Conservation (phyloP, 2,113 vertebrate genomes). For the Ranitomeya variabilis region DNA sequence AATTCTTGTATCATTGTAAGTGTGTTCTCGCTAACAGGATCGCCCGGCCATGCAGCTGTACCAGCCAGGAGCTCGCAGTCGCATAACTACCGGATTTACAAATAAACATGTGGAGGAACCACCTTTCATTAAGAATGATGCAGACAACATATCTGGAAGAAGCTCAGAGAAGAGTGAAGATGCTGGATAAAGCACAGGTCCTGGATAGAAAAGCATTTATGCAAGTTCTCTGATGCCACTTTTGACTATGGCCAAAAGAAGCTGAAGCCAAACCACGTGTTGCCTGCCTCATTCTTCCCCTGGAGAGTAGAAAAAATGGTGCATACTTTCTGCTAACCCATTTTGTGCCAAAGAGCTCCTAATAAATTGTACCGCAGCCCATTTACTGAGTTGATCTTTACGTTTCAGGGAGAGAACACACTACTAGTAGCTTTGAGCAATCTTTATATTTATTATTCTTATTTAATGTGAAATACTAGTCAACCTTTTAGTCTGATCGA, state of each 20-base stretch:
- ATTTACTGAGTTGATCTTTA: neutral
- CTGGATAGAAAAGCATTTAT: constrained; percentile 38
- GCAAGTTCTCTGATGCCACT: neutral
- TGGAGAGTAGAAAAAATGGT: neutral
- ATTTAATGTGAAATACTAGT: neutral
- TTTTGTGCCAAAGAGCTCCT: constrained; percentile 48
- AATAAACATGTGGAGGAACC: constrained; percentile 77
- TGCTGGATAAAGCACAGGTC: constrained; percentile 61
- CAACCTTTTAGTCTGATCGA: neutral
- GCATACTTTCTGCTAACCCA: neutral
- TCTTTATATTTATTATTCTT: neutral
- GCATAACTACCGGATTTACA: constrained; percentile 76
- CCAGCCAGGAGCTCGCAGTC: constrained; percentile 84
- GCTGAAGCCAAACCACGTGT: constrained; percentile 49
- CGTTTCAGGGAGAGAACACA: constrained; percentile 10
- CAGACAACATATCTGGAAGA: constrained; percentile 68
- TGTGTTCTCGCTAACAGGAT: constrained; percentile 76
- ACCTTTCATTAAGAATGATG: constrained; percentile 75
- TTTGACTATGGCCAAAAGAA: constrained; percentile 49
- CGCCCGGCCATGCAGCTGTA: constrained; percentile 91
- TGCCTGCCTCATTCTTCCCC: constrained; percentile 56
- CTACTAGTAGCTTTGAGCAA: constrained; percentile 9
- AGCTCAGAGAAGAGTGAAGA: constrained; percentile 77
- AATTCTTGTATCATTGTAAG: neutral
- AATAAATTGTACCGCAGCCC: constrained; percentile 18